A percentile compares a stretch with the other conserved stretches of the same genome.
Conservation (phyloP, 1,140 invertebrate species). For the Cyrtorhinus lividipennis region DNA sequence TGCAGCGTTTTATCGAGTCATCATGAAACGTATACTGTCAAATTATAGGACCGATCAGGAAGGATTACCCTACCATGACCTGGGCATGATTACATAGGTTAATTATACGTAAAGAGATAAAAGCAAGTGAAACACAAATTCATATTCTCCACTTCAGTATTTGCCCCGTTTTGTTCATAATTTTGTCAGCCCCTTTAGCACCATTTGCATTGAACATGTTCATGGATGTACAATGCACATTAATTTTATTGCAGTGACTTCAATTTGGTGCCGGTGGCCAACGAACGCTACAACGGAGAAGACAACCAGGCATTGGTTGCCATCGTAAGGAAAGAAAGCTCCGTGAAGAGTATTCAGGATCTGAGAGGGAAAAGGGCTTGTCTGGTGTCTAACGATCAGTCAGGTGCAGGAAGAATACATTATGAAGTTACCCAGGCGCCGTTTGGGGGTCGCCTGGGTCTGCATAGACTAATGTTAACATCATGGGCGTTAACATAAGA, state of each 20-base stretch:
- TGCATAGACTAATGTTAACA: neutral
- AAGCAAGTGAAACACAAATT: too few relatives aligned
- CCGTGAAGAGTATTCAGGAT: conserved; percentile 31
- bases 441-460: neutral
- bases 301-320: conserved; percentile 38
- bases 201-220: too few relatives aligned
- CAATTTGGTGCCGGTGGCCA: conserved; percentile 34
- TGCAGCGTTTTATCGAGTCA: too few relatives aligned
- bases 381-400: conserved; percentile 27
- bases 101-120: too few relatives aligned
- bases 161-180: too few relatives aligned
- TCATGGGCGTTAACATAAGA: neutral
- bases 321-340: conserved; percentile 36
- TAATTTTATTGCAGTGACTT: neutral
- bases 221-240: too few relatives aligned
- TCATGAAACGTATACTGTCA: too few relatives aligned
- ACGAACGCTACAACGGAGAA: conserved; percentile 35
- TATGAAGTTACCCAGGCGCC: neutral
- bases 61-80: too few relatives aligned
- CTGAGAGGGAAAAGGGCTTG: conserved; percentile 41
- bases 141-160: too few relatives aligned
- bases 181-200: too few relatives aligned
- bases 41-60: too few relatives aligned
- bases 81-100: too few relatives aligned
- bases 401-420: conserved; percentile 21